Base-by-base conservation (phyloP, 2,797 vertebrate genomes). In the Perodicticus potto region DNA sequence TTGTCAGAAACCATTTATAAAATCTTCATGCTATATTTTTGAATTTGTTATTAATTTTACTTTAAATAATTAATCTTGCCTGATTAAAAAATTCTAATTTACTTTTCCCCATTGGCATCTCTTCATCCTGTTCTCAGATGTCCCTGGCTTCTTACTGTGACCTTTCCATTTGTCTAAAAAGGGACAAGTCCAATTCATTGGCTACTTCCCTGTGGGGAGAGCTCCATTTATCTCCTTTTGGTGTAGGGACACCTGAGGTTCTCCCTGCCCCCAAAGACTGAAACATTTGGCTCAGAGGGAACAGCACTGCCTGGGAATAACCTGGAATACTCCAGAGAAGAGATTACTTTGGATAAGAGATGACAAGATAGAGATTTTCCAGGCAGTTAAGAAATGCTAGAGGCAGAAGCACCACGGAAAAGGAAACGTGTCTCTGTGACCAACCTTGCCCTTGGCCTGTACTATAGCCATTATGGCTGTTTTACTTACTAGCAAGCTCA, bases 11-110 rank as follows among this genome's bases (percentile, higher is more conserved):
- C 22, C n/a, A 29, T 73, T 85, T 86, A 55, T 73, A 82, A 95
- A 90, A 93, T 89, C 53, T 16, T 92, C 14, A 61, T 3, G 16
- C 57, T 70, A 2, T 57, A 29, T 16, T 93, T 94, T 84, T 91
- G 9, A 91, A 89, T 95, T 86, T 95, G 25, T 12, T 74, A 8
- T 59, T 93, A n/a, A 87, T 69, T 82, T 91, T 77, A 45, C 80
- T 72, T 94, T 88, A 82, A 80, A 25, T 89, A 34, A 72, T 72
- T 84, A 69, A 74, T 1, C 32, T 49, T 49, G 23, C 57, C 67
- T 29, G 72, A 1, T 86, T 57, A 32, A 84, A 55, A 29, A 27
- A 69, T 1, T 20, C 53, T 49, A 65, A 16, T 49, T 16, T 86
- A 3, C 32, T 91, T 82, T 69, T 45, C n/a, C n/a, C 20, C n/a